phyloP scores from a whole-genome alignment of 2,888 invertebrate genomes.

The Myathropa florea region DNA sequence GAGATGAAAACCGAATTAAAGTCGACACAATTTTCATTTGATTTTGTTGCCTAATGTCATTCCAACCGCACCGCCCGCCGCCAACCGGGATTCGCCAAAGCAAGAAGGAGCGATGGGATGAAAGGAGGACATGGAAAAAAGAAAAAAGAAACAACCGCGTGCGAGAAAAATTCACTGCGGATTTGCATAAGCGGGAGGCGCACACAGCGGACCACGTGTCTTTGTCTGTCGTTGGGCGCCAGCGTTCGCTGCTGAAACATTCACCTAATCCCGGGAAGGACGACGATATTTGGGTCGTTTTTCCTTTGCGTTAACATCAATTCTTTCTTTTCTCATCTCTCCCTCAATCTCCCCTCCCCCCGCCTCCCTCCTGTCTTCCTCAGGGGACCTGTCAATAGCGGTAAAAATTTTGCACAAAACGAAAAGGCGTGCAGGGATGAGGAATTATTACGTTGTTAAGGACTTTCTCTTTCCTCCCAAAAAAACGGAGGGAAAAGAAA shows the following conservation, averaged over 20 bases:
- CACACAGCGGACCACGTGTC: not conserved
- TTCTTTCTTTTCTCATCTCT: not conserved
- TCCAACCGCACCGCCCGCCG: not conserved
- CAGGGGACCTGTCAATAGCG: conserved; percentile 38
- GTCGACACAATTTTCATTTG: conserved; percentile 57
- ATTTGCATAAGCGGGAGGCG: conserved; percentile 12
- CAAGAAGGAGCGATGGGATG: not conserved
- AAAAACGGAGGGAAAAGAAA: no score
- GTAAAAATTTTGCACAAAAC: not conserved
- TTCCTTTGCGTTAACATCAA: conserved; percentile 1
- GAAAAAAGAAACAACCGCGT: no score
- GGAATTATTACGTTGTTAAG: not conserved
- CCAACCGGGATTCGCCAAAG: not conserved
- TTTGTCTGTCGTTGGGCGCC: not conserved
- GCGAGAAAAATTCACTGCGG: no score
- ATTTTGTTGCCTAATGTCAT: conserved; percentile 60
- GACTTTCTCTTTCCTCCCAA: not conserved
- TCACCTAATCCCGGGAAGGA: not conserved
- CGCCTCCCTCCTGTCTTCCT: no score
- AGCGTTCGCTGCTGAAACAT: not conserved
- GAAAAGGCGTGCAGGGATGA: not conserved
- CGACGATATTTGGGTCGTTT: not conserved
- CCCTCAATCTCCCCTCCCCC: not conserved
- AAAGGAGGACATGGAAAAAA: no score
- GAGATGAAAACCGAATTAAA: conserved; percentile 46